Base-by-base conservation (phyloP, 1,140 invertebrate species). In the Ganaspis sp. region DNA sequence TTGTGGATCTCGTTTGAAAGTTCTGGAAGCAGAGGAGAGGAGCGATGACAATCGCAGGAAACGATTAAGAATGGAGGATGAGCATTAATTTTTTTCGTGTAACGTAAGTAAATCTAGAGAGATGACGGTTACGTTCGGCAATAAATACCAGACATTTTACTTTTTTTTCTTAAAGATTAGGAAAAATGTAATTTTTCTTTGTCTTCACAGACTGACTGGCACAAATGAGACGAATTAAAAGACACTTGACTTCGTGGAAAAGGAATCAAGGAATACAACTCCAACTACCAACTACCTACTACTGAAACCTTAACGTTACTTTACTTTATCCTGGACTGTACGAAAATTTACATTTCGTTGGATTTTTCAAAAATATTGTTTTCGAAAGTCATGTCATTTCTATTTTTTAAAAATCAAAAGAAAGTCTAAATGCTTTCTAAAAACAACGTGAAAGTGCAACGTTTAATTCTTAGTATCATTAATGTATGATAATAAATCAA, bases 1-100 rank as follows among this genome's bases (percentile, higher is more conserved):
- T 71, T 95, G 93, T 88, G 97, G 97, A 1, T 94, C 96, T 12
- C 93, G 95, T 74, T 87, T 97, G 38, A 97, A 98, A 90, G 97
- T 98, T 5, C 92, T 98, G 87, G 95, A 96, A 88, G 97, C 97
- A 9, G 96, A 98, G 88, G 97, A 98, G 78, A 93, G 93, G 19
- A 93, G 91, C 78, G 90, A 91, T 11, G 92, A 88, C 11, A 91
- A 92, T 77, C 89, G 92, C 72, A 89, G 93, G 76, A 94, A 94
- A 84, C 88, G 93, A 79, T 76, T 92, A 69, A 87, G 91, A 84
- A 89, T 92, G 84, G 92, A 93, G 71, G 91, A 92, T 26, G 90
- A 91, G 75, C 84, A 91, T 82, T 91, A 88, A 88, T 76, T 81
- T 74, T 79, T 80, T 74, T 76, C 76, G 83, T 82, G 83, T 89